Evolutionary conservation across 2,797 vertebrate species (phyloP).

Genomic region (Acridotheres tristis): DNA sequence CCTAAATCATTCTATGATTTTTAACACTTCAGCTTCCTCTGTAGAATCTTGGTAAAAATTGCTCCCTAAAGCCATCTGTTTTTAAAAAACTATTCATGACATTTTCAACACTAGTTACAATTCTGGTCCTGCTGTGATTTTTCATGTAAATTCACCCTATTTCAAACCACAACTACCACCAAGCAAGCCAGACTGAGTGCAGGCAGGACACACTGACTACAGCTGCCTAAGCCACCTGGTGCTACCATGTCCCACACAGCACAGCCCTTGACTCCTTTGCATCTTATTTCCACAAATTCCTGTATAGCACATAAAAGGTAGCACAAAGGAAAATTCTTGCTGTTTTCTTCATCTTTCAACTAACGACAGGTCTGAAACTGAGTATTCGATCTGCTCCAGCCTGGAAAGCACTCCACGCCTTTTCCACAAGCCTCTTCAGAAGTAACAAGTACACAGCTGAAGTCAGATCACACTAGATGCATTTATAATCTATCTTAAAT

Average conservation of each 20-base stretch:
- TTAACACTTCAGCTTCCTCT: not conserved
- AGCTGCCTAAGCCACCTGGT: not conserved
- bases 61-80: not conserved
- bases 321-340: not conserved
- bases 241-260: fast-evolving
- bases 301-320: fast-evolving
- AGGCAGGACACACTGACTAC: not conserved
- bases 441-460: fast-evolving
- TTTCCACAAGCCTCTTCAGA: not conserved
- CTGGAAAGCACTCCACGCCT: not conserved
- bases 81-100: not conserved
- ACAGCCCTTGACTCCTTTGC: not conserved
- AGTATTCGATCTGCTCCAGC: not conserved
- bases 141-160: not conserved
- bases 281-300: not conserved
- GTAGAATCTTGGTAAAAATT: not conserved
- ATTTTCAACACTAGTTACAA: not conserved
- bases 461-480: not conserved
- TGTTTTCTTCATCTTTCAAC: not conserved
- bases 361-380: not conserved
- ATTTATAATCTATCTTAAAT: not conserved
- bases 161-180: not conserved
- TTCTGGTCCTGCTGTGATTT: not conserved
- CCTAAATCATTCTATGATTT: not conserved
- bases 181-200: not conserved